These are phyloP conservation scores for Odontamblyopus rebecca DNA, from an alignment of 2,797 vertebrate genomes.

Conservation along the genomic window DNA sequence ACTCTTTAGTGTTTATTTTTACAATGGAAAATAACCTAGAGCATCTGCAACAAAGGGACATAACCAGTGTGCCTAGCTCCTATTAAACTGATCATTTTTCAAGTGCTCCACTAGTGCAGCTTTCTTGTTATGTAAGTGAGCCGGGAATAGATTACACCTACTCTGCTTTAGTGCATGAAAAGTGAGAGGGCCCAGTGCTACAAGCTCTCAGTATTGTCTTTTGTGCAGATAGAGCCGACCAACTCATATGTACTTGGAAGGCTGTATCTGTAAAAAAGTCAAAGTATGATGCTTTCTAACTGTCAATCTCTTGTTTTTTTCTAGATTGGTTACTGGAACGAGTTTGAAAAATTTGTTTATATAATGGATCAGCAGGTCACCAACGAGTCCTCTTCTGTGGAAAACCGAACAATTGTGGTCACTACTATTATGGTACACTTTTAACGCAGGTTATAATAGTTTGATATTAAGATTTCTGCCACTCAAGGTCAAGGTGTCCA, in stretches of 20 bases:
- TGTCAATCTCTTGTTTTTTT: slow-evolving; percentile 70
- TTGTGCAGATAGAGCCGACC: slow-evolving; percentile 33
- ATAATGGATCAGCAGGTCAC: slow-evolving; percentile 89
- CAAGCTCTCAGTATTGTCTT: slow-evolving; percentile 47
- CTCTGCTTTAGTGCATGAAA: slow-evolving; percentile 68
- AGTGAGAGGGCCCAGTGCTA: slow-evolving; percentile 48
- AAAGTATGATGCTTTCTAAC: slow-evolving; percentile 54
- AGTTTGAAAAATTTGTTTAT: slow-evolving; percentile 96
- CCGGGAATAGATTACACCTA: slow-evolving; percentile 69
- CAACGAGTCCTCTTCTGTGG: slow-evolving; percentile 94
- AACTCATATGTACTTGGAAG: slow-evolving; percentile 34
- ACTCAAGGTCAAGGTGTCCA: slow-evolving; percentile 81
- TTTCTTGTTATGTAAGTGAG: slow-evolving; percentile 68
- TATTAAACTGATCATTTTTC: slow-evolving; percentile 48
- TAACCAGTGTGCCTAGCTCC: slow-evolving; percentile 46
- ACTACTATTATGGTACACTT: slow-evolving; percentile 99
- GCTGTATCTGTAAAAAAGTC: slow-evolving; percentile 33
- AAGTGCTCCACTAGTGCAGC: slow-evolving; percentile 40
- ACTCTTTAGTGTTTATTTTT: slow-evolving; percentile 33
- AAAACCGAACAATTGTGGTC: slow-evolving; percentile 99
- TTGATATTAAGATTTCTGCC: slow-evolving; percentile 79
- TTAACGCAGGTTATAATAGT: slow-evolving; percentile 77
- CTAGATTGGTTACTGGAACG: slow-evolving; percentile 99
- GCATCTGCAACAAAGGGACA: slow-evolving; percentile 37
- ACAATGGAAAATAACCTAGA: slow-evolving; percentile 21